Base-by-base conservation (phyloP, 2,797 vertebrate species). In the Enteromius viviparus region DNA sequence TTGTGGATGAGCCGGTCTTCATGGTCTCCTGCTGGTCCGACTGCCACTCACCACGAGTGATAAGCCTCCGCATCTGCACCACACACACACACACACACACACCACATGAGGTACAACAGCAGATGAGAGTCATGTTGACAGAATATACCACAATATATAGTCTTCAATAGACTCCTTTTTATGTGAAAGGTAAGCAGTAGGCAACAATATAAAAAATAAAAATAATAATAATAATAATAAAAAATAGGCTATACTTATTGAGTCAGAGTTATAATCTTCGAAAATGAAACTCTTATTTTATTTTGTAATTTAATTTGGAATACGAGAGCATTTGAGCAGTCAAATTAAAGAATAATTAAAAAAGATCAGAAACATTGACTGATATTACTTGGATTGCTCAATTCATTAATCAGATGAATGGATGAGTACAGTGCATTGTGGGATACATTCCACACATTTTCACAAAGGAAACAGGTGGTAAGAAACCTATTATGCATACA, bases 21-120 rank as follows among this genome's bases (percentile, higher is more conserved):
- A 98, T 96, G 1, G 97, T 97, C 92, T 98, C 97, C 94, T 98
- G 97, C n/a, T 97, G 96, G 92, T 99, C 97, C 0, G 97, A 97
- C 93, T 99, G 97, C 97, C 97, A 99, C 83, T 99, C 97, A 0
- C 97, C 97, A 0, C 97, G 94, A 7, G 97, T 99, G 90, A 99
- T 97, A 55, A 98, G 93, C 2, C 97, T 93, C 11, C 97, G 93
- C 96, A 99, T 98, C 97, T 99, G 89, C 29, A 85, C 10, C 45
- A 72, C 47, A 47, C 53, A 74, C 12, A 12, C 42, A 71, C 47
- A 47, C 53, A 74, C 75, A 81, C 45, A 37, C 7, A 45, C 42
- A 53, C 37, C 47, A 32, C 71, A 66, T 6, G 2, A 29, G n/a
- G 58, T 80, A 8, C n/a, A 53, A 79, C 40, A 78, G 32, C 11